Conservation (phyloP, 2,113 vertebrate species). For the Terrapene triunguis region DNA sequence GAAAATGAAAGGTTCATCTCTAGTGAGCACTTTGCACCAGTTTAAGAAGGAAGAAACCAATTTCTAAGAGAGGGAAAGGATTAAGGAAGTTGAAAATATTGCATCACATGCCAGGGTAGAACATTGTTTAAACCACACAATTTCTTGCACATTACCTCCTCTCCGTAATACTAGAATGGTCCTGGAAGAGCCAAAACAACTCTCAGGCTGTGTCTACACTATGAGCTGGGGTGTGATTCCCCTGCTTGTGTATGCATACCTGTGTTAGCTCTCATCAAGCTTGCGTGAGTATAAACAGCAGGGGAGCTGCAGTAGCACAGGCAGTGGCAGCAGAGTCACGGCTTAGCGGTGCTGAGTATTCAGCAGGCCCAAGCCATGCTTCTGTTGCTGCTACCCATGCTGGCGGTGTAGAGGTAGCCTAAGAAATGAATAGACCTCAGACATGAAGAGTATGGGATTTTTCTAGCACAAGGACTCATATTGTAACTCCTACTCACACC, state of each 20-base stretch:
- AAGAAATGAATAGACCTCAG: not conserved
- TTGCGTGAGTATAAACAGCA: not conserved
- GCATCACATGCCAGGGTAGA: not conserved
- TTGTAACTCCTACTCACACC: not conserved
- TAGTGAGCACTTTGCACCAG: not conserved
- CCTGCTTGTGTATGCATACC: not conserved
- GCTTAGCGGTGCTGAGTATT: too few species aligned
- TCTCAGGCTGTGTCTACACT: not conserved
- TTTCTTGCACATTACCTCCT: not conserved
- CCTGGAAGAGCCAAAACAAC: not conserved
- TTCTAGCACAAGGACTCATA: accelerated
- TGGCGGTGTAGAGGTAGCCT: not conserved
- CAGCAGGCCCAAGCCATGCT: too few species aligned
- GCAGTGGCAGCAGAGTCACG: too few species aligned
- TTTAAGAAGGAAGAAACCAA: not conserved
- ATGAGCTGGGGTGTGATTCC: not conserved
- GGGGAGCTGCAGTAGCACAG: not conserved
- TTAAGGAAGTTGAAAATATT: not conserved
- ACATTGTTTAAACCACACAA: not conserved
- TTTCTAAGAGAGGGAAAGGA: not conserved
- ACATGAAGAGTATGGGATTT: too few species aligned
- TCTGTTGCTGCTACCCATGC: too few species aligned
- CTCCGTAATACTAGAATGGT: not conserved
- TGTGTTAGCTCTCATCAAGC: too few species aligned
- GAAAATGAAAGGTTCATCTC: not conserved